Evolutionary conservation across 1,140 invertebrate species (phyloP).

Genomic region (Drosophila erecta): DNA sequence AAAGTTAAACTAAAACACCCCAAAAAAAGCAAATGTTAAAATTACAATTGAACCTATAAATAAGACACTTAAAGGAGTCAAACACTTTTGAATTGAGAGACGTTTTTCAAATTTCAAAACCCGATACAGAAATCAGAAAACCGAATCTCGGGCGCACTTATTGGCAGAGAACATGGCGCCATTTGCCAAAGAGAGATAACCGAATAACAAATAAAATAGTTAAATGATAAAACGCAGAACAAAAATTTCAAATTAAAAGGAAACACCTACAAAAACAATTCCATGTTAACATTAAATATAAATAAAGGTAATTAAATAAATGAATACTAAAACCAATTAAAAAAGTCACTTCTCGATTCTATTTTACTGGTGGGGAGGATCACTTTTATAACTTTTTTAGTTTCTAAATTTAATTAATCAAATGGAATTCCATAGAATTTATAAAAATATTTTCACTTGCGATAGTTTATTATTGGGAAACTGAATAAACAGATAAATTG

Average conservation of each 20-base stretch:
- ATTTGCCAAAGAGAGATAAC: slow-evolving; percentile 38
- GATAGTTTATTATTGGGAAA: not conserved
- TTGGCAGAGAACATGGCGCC: slow-evolving; percentile 63
- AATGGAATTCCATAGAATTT: not conserved
- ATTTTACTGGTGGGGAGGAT: too few relatives aligned
- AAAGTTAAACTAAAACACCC: slow-evolving; percentile 71
- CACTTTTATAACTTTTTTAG: not conserved
- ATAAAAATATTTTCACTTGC: not conserved
- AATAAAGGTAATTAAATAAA: slow-evolving; percentile 81
- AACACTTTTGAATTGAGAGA: slow-evolving; percentile 55
- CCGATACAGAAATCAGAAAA: slow-evolving; percentile 39
- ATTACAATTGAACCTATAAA: slow-evolving; percentile 74
- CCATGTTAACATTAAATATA: slow-evolving; percentile 84
- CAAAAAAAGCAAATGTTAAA: slow-evolving; percentile 78
- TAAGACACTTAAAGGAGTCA: slow-evolving; percentile 56
- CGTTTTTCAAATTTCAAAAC: slow-evolving; percentile 56
- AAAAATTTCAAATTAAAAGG: slow-evolving; percentile 59
- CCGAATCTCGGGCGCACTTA: slow-evolving; percentile 48
- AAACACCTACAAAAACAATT: slow-evolving; percentile 83
- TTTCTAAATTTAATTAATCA: too few relatives aligned
- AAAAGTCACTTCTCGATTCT: not conserved
- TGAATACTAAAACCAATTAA: slow-evolving; percentile 73
- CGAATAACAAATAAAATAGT: slow-evolving; percentile 53
- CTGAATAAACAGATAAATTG: not conserved
- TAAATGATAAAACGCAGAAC: slow-evolving; percentile 70